phyloP scores from a whole-genome alignment of 2,888 invertebrate genomes.

The Chelonus formosanus region DNA sequence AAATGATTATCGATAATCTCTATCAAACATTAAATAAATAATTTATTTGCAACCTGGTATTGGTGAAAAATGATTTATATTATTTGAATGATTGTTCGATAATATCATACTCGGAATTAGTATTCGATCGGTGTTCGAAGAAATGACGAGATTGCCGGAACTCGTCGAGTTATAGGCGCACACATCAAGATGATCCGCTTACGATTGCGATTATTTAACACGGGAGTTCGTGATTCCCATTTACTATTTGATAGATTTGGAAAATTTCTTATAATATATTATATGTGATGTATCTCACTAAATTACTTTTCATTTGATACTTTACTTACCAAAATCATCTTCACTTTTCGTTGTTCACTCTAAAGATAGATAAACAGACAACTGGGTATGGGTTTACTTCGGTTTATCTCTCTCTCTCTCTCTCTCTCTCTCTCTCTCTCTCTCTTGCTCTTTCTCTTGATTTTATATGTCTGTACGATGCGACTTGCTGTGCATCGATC shows the following conservation, averaged over 20 bases:
- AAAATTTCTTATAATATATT: background rate
- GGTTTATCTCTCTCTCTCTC: conserved; percentile 19
- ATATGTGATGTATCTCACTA: no score
- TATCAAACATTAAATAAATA: no score
- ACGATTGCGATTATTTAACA: conserved; percentile 11
- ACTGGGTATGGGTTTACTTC: conserved; percentile 19
- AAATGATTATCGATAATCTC: no score
- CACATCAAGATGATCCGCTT: conserved; percentile 15
- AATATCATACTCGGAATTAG: background rate
- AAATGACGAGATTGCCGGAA: conserved; percentile 24
- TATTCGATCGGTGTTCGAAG: conserved; percentile 19
- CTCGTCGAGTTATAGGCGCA: background rate
- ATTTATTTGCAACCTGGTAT: no score
- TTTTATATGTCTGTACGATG: conserved; percentile 26
- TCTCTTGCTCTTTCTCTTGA: no score
- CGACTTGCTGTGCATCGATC: conserved; percentile 38
- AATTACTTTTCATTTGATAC: no score
- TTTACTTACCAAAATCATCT: conserved; percentile 15
- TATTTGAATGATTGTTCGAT: conserved; percentile 1
- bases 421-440: no score
- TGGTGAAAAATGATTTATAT: background rate
- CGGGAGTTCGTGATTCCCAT: conserved; percentile 11
- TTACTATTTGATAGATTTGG: background rate
- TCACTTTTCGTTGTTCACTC: conserved; percentile 18
- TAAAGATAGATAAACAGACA: conserved; percentile 22